A percentile compares a stretch with the other conserved stretches of the same genome.
phyloP scores from a whole-genome alignment of 2,797 vertebrate genomes.

The Petrocephalus schoutedeni region DNA sequence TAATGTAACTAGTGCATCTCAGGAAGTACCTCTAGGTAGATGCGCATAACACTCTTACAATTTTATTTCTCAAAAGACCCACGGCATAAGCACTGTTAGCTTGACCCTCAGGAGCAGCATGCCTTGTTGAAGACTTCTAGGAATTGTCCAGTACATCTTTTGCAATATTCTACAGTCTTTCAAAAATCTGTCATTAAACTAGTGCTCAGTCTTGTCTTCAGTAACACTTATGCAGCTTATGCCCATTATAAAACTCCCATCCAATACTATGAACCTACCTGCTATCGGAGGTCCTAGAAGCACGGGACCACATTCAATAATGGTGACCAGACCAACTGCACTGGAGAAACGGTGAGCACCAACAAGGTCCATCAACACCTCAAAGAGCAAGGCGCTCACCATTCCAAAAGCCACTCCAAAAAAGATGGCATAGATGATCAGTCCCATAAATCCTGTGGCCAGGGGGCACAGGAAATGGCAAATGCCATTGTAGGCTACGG shows the following conservation, averaged over 20 bases:
- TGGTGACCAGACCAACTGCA: conserved; percentile 71
- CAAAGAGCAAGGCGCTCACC: conserved; percentile 72
- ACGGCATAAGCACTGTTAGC: background rate
- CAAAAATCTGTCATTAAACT: background rate
- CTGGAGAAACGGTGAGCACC: conserved; percentile 66
- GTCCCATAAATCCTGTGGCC: conserved; percentile 53
- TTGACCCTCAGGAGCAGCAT: background rate
- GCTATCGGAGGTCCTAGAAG: conserved; percentile 70
- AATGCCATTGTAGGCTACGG: conserved; percentile 62
- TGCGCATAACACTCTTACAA: background rate
- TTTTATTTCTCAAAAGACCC: background rate
- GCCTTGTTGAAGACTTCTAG: background rate
- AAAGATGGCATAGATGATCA: conserved; percentile 57
- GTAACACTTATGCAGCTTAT: background rate
- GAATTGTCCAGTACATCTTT: background rate
- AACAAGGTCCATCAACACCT: conserved; percentile 75
- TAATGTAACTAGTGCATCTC: background rate
- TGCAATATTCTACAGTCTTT: background rate
- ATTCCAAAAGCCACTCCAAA: conserved; percentile 69
- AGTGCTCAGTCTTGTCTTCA: background rate
- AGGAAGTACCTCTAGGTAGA: background rate
- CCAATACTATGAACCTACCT: conserved; percentile 44
- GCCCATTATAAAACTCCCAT: background rate
- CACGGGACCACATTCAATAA: conserved; percentile 70
- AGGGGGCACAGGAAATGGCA: conserved; percentile 75